Percentiles rank a stretch among this genome's conserved stretches.
Evolutionary conservation across 2,113 vertebrate genomes (phyloP).

Genomic region (Physeter macrocephalus): DNA sequence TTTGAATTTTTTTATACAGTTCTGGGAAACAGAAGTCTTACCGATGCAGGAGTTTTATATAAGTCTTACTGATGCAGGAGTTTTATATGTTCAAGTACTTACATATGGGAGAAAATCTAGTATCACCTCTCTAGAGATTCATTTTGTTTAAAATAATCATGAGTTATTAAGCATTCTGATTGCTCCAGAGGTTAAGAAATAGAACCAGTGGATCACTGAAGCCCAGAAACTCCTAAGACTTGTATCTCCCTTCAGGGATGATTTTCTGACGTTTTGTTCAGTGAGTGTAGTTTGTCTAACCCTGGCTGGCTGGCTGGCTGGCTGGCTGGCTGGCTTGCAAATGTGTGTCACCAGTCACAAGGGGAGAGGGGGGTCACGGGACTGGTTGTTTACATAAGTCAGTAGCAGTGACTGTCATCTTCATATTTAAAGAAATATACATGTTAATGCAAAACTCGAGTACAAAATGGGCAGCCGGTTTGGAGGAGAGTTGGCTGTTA

Average conservation of each 20-base stretch:
- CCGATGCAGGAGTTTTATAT: neutral
- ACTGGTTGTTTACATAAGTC: neutral
- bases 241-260: neutral
- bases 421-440: neutral
- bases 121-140: neutral
- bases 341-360: neutral
- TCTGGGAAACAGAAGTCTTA: neutral
- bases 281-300: neutral
- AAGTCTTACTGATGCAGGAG: neutral
- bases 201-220: neutral
- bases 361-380: neutral
- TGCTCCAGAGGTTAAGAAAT: conserved; percentile 6
- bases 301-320: neutral
- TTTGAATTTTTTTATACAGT: neutral
- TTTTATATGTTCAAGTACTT: neutral
- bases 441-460: neutral
- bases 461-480: neutral
- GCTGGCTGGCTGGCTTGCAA: neutral
- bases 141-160: neutral
- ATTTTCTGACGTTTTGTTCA: neutral
- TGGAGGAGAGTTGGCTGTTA: neutral
- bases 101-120: neutral
- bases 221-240: neutral
- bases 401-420: neutral
- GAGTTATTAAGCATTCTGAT: neutral